These are phyloP conservation scores for Hetaerina titia DNA, from an alignment of 2,888 invertebrate genomes.

Conservation along the genomic window DNA sequence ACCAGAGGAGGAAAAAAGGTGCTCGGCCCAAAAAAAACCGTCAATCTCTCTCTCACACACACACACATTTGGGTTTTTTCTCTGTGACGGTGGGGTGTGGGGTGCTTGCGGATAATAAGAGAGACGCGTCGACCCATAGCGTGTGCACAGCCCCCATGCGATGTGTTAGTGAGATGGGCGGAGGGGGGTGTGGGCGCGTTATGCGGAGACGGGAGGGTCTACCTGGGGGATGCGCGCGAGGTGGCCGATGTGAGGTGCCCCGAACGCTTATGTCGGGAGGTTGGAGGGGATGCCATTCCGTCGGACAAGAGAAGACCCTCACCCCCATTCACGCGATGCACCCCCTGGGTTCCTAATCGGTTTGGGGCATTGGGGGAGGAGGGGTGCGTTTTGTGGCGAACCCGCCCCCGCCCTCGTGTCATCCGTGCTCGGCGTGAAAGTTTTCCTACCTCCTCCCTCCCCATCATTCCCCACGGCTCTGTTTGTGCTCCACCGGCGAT, in stretches of 20 bases:
- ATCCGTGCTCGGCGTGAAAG: slow-evolving; percentile 9
- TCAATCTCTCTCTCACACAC: neutral
- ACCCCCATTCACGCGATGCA: neutral
- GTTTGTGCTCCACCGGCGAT: neutral
- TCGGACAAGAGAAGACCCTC: neutral
- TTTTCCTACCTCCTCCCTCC: neutral
- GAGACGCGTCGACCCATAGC: neutral
- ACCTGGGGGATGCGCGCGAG: too few relatives aligned
- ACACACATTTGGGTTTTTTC: neutral
- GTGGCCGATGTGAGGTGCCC: too few relatives aligned
- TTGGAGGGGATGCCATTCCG: neutral
- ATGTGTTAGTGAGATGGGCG: neutral
- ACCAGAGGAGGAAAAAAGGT: neutral
- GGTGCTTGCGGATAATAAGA: neutral
- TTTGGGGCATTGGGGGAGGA: neutral
- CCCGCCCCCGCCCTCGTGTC: neutral
- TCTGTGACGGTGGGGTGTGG: neutral
- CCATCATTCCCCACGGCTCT: neutral
- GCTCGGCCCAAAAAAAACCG: neutral
- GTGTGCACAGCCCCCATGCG: neutral
- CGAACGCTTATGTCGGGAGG: neutral
- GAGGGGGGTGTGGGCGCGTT: neutral
- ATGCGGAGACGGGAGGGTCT: neutral
- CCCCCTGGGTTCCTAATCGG: neutral
- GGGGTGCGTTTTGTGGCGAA: neutral